Evolutionary conservation across 2,113 vertebrate genomes (phyloP).

Genomic region (Gasterosteus aculeatus): DNA sequence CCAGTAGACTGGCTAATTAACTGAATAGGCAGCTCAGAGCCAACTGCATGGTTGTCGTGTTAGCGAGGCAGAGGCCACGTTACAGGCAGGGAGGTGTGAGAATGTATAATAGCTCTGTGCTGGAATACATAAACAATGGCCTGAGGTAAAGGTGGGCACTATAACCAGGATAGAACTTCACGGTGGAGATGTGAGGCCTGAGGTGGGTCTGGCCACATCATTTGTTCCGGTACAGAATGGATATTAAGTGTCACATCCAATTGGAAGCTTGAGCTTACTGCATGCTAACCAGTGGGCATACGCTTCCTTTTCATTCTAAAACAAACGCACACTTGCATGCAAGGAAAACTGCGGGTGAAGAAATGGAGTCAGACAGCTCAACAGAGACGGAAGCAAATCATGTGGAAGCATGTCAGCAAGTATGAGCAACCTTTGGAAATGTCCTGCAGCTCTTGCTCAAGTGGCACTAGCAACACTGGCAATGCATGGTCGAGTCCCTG

Average conservation of each 20-base stretch:
- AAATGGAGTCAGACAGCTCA: constrained; percentile 48
- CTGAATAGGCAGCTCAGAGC: constrained; percentile 64
- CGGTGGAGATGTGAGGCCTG: constrained; percentile 12
- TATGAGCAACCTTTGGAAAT: constrained; percentile 39
- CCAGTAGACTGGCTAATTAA: constrained; percentile 72
- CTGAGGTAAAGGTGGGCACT: constrained; percentile 42
- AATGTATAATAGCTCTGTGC: constrained; percentile 44
- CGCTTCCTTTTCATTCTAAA: constrained; percentile 37
- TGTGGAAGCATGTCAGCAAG: constrained; percentile 46
- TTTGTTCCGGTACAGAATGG: constrained; percentile 55
- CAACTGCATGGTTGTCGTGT: constrained; percentile 61
- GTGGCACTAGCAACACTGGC: constrained; percentile 17
- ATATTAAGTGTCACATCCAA: constrained; percentile 70
- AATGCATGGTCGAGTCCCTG: constrained; percentile 7
- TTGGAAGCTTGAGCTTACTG: constrained; percentile 42
- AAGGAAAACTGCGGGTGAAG: constrained; percentile 33
- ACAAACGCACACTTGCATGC: constrained; percentile 54
- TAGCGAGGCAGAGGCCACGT: constrained; percentile 49
- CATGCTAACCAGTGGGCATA: constrained; percentile 46
- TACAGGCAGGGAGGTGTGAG: constrained; percentile 34
- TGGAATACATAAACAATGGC: constrained; percentile 60
- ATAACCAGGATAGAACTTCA: constrained; percentile 49
- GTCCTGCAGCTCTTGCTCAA: constrained; percentile 34
- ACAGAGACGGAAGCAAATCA: constrained; percentile 37
- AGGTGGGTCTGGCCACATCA: constrained; percentile 37